Conservation (phyloP, 2,113 vertebrate genomes). For the Ochotona curzoniae region DNA sequence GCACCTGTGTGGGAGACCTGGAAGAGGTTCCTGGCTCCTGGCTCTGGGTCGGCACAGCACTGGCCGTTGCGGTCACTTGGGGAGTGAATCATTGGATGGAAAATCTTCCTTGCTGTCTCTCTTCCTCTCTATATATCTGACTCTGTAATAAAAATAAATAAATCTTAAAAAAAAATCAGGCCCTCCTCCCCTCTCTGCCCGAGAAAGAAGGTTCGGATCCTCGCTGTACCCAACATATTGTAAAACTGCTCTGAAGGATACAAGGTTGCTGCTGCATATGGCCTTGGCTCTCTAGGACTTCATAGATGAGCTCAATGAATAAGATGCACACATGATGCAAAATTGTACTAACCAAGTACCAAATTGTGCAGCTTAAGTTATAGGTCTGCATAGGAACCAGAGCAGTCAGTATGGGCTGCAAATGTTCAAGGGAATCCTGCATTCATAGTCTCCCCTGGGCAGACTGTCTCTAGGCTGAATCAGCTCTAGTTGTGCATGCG, state of each 20-base stretch:
- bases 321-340: background rate
- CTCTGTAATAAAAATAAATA: too few species aligned
- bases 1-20: too few species aligned
- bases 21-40: too few species aligned
- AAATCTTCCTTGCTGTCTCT: too few species aligned
- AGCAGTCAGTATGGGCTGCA: background rate
- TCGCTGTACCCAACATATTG: background rate
- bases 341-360: slow-evolving; percentile 2
- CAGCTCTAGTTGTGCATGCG: background rate
- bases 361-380: background rate
- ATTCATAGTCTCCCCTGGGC: background rate
- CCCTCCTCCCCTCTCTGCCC: too few species aligned
- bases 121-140: too few species aligned
- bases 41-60: too few species aligned
- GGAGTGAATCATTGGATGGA: too few species aligned
- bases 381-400: background rate
- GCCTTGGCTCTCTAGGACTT: background rate
- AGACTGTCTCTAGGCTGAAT: background rate
- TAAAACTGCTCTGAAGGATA: background rate
- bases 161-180: background rate
- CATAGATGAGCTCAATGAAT: background rate
- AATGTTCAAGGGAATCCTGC: background rate
- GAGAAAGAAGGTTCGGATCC: background rate
- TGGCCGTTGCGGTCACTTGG: too few species aligned
- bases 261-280: background rate